Base-by-base conservation (phyloP, 2,113 vertebrate genomes). In the Callipepla squamata region DNA sequence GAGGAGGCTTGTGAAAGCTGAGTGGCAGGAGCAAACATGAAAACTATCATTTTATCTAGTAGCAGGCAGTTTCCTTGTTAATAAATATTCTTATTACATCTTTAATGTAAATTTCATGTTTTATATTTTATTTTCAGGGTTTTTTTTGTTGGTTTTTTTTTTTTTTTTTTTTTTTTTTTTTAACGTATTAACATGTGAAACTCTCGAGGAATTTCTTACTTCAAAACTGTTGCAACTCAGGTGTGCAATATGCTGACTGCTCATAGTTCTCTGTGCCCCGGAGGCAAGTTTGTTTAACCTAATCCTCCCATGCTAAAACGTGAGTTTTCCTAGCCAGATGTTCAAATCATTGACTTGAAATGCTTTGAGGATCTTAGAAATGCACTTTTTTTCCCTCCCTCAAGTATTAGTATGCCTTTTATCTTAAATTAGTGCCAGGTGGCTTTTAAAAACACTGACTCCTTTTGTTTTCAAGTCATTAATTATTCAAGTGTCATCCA, bases 401-500 rank as follows among this genome's bases (percentile, higher is more conserved):
- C 15, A 79, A 62, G 69, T 92, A 77, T 92, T 92, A 96, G 15
- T 38, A 65, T 87, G 87, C 21, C 40, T 95, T 95, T 92, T 87
- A 89, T 84, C 96, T 95, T 93, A 97, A 97, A 97, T 90, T 40
- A 89, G 53, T 92, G 68, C 81, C 90, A 81, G 70, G 89, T 85
- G 80, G 55, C 94, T 97, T 94, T 63, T 85, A 72, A 96, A 96
- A 96, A 88, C 76, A 91, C 62, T n/a, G 66, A 83, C 48, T 93
- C 22, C 62, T 96, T 91, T 67, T 93, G 50, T 79, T 85, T 94
- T 94, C 85, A 65, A 72, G 44, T 92, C 44, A 95, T 96, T 96
- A 95, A 95, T 96, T 94, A 96, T 96, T 96, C 91, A 96, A 22
- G 62, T 91, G 92, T 96, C 80, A 82, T 94, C 72, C 85, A 83